These are phyloP conservation scores for Valencia hispanica DNA, from an alignment of 2,797 vertebrate species.

Conservation along the genomic window DNA sequence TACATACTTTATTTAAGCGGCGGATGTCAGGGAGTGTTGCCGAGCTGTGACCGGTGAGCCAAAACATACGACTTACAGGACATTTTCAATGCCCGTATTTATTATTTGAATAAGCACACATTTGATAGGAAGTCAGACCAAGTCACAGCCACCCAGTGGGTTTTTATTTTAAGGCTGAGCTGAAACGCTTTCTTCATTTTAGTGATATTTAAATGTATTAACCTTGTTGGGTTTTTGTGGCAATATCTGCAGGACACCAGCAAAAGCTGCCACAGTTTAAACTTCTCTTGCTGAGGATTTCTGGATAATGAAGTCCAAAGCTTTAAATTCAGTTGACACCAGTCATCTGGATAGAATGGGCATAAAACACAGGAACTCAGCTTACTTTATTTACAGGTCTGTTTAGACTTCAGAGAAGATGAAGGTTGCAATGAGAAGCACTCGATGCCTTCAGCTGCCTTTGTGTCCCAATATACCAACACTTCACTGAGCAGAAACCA, in stretches of 20 bases:
- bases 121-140: background rate
- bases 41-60: conserved; percentile 14
- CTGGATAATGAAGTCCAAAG: conserved; percentile 36
- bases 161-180: conserved; percentile 37
- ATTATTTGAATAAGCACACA: conserved; percentile 39
- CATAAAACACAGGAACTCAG: background rate
- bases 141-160: conserved; percentile 8
- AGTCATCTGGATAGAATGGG: background rate
- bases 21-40: conserved; percentile 17
- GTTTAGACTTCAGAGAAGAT: background rate
- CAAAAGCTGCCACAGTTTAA: conserved; percentile 18
- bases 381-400: background rate
- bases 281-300: conserved; percentile 24
- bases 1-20: background rate
- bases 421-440: conserved; percentile 22
- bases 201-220: conserved; percentile 24
- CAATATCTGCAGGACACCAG: background rate
- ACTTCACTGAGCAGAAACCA: conserved; percentile 16
- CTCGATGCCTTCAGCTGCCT: conserved; percentile 42
- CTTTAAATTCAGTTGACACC: conserved; percentile 18
- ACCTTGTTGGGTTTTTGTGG: conserved; percentile 13
- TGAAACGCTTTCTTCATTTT: background rate
- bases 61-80: background rate
- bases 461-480: conserved; percentile 19
- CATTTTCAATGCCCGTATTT: conserved; percentile 23